phyloP scores from a whole-genome alignment of 2,797 vertebrate species.

The Sebastes taczanowskii region DNA sequence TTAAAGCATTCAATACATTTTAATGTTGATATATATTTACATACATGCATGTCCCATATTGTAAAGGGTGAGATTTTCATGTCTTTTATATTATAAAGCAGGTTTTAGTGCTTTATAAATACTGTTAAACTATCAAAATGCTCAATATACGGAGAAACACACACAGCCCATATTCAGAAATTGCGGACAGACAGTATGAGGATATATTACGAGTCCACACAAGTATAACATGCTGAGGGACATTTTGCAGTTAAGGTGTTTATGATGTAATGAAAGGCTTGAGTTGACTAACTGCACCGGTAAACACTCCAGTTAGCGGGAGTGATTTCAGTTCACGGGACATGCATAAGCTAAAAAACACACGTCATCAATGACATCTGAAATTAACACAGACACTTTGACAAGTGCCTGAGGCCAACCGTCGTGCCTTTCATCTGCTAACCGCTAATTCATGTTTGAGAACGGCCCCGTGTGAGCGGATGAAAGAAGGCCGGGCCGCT shows the following conservation, averaged over 20 bases:
- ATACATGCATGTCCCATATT: background rate
- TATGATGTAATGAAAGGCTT: background rate
- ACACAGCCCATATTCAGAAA: no score
- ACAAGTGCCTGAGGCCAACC: slow-evolving; percentile 18
- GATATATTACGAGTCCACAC: background rate
- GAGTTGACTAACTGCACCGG: background rate
- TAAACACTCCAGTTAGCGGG: background rate
- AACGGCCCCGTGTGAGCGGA: background rate
- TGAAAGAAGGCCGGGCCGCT: background rate
- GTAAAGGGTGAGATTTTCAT: no score
- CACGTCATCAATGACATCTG: slow-evolving; percentile 8
- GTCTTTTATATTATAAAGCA: no score
- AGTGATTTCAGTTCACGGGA: background rate
- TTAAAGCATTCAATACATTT: background rate
- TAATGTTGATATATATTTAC: background rate
- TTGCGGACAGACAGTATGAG: no score
- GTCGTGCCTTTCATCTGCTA: slow-evolving; percentile 18
- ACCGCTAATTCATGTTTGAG: slow-evolving; percentile 28
- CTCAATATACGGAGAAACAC: no score
- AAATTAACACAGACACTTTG: slow-evolving; percentile 24
- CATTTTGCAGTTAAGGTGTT: background rate
- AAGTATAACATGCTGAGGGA: background rate
- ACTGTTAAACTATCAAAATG: no score
- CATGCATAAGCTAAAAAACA: background rate
- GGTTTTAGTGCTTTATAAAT: no score